Percentiles rank a stretch among this genome's conserved stretches.
phyloP scores from a whole-genome alignment of 1,140 invertebrate genomes.

The Drosophila santomea region DNA sequence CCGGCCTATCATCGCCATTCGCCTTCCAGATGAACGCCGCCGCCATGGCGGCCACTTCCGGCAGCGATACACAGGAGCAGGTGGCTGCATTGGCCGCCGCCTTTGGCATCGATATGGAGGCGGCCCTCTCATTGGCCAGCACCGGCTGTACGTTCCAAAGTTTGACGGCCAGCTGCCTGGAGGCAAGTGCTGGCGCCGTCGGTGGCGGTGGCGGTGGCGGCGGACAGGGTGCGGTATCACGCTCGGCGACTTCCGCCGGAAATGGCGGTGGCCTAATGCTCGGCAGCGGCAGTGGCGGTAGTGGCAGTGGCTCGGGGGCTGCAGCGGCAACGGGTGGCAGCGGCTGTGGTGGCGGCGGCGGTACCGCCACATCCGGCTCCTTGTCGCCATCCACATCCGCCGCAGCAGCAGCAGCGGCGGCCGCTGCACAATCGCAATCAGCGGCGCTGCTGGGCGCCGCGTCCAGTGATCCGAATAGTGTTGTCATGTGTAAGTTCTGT shows the following conservation, averaged over 20 bases:
- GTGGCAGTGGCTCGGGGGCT: constrained; percentile 27
- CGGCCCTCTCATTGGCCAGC: constrained; percentile 84
- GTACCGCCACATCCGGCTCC: constrained; percentile 41
- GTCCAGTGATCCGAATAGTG: constrained; percentile 88
- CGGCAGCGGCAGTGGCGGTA: constrained; percentile 4
- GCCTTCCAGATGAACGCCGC: constrained; percentile 85
- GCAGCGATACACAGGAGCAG: constrained; percentile 85
- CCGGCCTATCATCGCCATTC: constrained; percentile 73
- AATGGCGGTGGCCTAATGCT: constrained; percentile 26
- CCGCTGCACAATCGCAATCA: constrained; percentile 82
- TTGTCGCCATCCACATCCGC: constrained; percentile 78
- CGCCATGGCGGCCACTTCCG: constrained; percentile 81
- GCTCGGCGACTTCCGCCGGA: constrained; percentile 23
- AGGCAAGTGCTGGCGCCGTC: constrained; percentile 17
- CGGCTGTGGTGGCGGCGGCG: constrained; percentile 33
- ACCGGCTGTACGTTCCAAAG: constrained; percentile 72
- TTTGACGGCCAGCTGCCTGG: constrained; percentile 60
- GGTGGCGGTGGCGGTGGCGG: not conserved
- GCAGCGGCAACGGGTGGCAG: constrained; percentile 6
- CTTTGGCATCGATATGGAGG: constrained; percentile 78
- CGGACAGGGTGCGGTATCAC: constrained; percentile 6
- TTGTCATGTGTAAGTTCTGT: constrained; percentile 95
- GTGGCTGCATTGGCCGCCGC: constrained; percentile 76
- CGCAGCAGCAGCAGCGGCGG: constrained; percentile 65
- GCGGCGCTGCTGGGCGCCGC: constrained; percentile 84